Conservation (phyloP, 1,140 invertebrate genomes). For the Lethocerus indicus region DNA sequence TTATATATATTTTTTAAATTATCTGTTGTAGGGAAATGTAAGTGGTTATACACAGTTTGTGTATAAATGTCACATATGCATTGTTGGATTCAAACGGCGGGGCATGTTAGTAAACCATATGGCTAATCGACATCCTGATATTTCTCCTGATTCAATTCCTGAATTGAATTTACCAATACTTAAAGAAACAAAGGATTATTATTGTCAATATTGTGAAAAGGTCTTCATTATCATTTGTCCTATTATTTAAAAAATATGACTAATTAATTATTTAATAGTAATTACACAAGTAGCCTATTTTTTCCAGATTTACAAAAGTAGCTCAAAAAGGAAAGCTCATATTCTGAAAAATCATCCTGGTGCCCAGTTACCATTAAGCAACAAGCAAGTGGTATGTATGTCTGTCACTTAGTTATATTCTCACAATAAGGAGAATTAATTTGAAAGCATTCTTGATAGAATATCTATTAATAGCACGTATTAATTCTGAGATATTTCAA, state of each 20-base stretch:
- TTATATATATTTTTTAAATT: not conserved
- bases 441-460: too few species aligned
- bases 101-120: constrained; percentile 77
- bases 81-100: constrained; percentile 64
- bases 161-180: constrained; percentile 70
- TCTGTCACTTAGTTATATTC: not conserved
- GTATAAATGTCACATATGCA: constrained; percentile 65
- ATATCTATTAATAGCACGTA: too few species aligned
- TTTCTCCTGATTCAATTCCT: constrained; percentile 53
- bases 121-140: constrained; percentile 65
- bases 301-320: constrained; percentile 58
- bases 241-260: not conserved
- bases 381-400: constrained; percentile 28
- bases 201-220: constrained; percentile 75
- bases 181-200: constrained; percentile 62
- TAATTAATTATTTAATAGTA: not conserved
- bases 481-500: too few species aligned
- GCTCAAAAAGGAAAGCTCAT: constrained; percentile 67
- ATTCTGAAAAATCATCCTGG: constrained; percentile 76
- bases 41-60: constrained; percentile 48
- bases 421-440: too few species aligned
- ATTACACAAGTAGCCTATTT: not conserved
- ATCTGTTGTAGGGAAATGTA: constrained; percentile 8
- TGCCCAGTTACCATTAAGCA: constrained; percentile 42
- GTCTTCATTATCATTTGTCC: constrained; percentile 19